These are phyloP conservation scores for Rhinoraja longicauda DNA, from an alignment of 2,797 vertebrate genomes.

Conservation along the genomic window DNA sequence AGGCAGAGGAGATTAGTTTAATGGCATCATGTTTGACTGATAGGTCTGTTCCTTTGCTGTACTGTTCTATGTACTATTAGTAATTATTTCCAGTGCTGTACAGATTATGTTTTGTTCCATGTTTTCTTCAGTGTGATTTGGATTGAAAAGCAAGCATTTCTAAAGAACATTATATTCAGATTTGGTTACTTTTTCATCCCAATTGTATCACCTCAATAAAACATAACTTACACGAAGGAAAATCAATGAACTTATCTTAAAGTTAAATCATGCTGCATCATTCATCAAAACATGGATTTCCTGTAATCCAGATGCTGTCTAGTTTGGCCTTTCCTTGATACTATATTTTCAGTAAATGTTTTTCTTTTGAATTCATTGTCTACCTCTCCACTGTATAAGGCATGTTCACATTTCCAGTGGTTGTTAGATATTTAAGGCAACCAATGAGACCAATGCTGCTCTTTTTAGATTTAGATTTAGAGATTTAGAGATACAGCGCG, in stretches of 20 bases:
- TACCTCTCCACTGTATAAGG: not conserved
- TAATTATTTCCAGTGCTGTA: no score
- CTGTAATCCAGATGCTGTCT: not conserved
- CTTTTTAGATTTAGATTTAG: no score
- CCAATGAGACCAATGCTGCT: not conserved
- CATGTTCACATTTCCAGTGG: not conserved
- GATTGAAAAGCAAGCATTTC: not conserved
- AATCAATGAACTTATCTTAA: not conserved
- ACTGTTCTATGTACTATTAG: no score
- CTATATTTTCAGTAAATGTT: not conserved
- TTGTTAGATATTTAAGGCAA: not conserved
- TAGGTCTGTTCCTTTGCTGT: no score
- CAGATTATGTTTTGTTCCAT: no score
- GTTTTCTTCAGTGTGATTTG: not conserved
- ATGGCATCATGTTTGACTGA: no score
- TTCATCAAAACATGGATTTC: not conserved
- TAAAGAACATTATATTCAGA: not conserved
- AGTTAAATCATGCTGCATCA: not conserved
- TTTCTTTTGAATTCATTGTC: not conserved
- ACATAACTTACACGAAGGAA: not conserved
- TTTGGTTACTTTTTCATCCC: not conserved
- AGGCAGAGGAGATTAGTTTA: no score
- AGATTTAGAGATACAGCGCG: no score
- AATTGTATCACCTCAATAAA: not conserved
- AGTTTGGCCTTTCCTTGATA: not conserved